Evolutionary conservation across 1,140 invertebrate species (phyloP), one percentile per base, ranked within the genome.

Genomic region (Episyrphus balteatus): DNA sequence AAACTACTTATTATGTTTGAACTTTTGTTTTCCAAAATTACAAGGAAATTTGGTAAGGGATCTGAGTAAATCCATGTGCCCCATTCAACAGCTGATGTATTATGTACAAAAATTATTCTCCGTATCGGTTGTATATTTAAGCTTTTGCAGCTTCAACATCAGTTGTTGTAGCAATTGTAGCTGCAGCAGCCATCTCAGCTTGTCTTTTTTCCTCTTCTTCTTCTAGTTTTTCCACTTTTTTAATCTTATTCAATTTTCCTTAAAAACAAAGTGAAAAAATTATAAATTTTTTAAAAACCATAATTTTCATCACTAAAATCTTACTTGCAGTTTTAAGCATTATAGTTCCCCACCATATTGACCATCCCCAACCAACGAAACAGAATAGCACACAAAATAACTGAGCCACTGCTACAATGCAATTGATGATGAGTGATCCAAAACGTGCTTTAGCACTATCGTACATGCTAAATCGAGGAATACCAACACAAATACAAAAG

Each of bases 311-410:
- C 15, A 39, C 34, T 42, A 31, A 33, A 9, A 14, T 49, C 80
- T 78, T 64, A 84, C 82, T 78, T 55, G 85, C 82, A 66, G 85
- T 71, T 60, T 76, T 81, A 12, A 90, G 68, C 78, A 95, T 88
- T 53, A 90, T 89, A 47, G 92, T 80, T 15, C 92, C 92, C 92
- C 92, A 97, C 78, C 89, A 92, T 44, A 96, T 84, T 30, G 90
- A 92, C 92, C 92, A 97, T 51, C 92, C 92, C 92, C 92, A 97
- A 5, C 92, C 92, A 26, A 97, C 92, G 8, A 95, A 77, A 51
- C 92, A 85, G 69, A 96, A 95, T 18, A 94, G 76, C n/a, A 95
- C 85, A 5, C 90, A 93, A 70, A 93, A 92, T 42, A 90, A 72
- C 69, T 96, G 92, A 31, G 83, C 80, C 17, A 84, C 70, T 1